Conservation (phyloP, 2,888 invertebrate genomes). For the Sinodicranocentrus sp. region DNA sequence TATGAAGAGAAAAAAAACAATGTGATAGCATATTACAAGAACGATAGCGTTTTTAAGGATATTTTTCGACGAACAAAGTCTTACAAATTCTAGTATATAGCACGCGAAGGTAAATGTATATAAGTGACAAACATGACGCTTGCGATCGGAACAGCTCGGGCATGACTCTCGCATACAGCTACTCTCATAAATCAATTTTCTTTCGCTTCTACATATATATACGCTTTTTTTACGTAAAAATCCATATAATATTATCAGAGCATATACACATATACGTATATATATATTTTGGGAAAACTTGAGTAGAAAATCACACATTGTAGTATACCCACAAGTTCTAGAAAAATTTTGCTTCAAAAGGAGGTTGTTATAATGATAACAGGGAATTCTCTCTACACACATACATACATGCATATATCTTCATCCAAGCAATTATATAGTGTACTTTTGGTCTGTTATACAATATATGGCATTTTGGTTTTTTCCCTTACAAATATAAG, state of each 20-base stretch:
- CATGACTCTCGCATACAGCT: no score
- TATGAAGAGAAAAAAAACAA: not conserved
- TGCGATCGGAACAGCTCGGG: constrained; percentile 8
- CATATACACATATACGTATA: not conserved
- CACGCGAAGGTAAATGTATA: not conserved
- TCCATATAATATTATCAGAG: not conserved
- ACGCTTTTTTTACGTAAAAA: not conserved
- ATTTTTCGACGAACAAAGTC: not conserved
- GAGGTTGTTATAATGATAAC: no score
- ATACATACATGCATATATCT: not conserved
- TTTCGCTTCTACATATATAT: not conserved
- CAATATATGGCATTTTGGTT: constrained; percentile 4
- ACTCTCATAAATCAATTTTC: no score
- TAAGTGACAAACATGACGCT: not conserved
- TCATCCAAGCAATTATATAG: not conserved
- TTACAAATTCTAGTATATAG: not conserved
- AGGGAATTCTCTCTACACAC: no score
- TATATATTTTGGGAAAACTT: not conserved
- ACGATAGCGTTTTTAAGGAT: not conserved
- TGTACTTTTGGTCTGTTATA: constrained; percentile 14
- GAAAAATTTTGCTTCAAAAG: not conserved
- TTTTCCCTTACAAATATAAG: not conserved
- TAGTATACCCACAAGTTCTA: constrained; percentile 9
- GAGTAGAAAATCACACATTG: not conserved
- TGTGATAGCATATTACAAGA: not conserved